These are phyloP conservation scores for Acridotheres tristis DNA, from an alignment of 2,797 vertebrate species.

Conservation along the genomic window DNA sequence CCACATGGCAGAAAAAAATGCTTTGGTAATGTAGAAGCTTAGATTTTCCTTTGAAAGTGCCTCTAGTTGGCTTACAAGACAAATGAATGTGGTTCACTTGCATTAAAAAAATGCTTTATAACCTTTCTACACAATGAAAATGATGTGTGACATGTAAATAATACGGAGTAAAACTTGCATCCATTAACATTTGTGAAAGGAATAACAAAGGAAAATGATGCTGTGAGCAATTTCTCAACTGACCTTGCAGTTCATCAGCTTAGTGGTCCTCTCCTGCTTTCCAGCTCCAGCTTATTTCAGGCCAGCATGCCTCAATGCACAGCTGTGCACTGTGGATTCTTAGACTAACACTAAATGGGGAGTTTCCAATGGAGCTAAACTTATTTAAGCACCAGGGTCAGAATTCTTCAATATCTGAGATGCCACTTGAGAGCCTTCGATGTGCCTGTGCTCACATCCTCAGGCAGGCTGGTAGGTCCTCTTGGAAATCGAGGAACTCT, in stretches of 20 bases:
- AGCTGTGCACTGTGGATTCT: not conserved
- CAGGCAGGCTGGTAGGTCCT: not conserved
- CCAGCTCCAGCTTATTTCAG: not conserved
- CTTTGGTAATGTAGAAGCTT: not conserved
- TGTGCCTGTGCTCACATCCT: not conserved
- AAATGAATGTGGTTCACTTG: not conserved
- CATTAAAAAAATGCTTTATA: not conserved
- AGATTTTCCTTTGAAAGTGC: conserved; percentile 5
- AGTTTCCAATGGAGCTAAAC: not conserved
- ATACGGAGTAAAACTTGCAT: not conserved
- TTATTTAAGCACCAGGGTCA: not conserved
- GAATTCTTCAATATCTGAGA: not conserved
- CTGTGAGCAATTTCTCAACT: not conserved
- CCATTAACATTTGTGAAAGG: conserved; percentile 1
- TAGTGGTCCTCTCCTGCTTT: not conserved
- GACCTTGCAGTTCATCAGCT: not conserved
- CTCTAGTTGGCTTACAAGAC: not conserved
- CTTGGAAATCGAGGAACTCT: not conserved
- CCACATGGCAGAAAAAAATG: not conserved
- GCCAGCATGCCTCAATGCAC: not conserved
- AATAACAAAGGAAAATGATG: not conserved
- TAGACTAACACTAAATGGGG: not conserved
- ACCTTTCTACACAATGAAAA: not conserved
- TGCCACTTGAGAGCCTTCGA: not conserved
- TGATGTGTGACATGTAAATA: not conserved